These are phyloP conservation scores for Marmota monax DNA, from an alignment of 2,113 vertebrate genomes.

Conservation along the genomic window DNA sequence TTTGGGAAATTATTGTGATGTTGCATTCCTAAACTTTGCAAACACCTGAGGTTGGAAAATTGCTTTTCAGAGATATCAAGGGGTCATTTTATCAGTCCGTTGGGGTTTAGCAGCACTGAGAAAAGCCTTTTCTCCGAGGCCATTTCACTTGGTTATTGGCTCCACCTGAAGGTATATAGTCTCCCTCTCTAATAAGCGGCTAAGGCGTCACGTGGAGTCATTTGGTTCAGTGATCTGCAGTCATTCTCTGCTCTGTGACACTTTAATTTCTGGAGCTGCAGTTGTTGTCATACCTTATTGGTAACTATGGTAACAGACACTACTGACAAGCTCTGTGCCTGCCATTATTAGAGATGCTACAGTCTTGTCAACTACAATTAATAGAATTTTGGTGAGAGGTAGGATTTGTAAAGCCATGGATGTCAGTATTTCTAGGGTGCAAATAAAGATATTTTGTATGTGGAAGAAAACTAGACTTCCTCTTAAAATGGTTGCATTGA, in stretches of 20 bases:
- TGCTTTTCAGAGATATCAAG: conserved; percentile 11
- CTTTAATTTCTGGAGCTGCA: conserved; percentile 57
- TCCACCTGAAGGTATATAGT: not conserved
- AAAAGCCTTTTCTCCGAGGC: not conserved
- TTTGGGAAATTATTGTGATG: not conserved
- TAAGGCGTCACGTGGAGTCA: not conserved
- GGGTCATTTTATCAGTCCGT: not conserved
- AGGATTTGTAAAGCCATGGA: not conserved
- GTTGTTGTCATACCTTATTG: conserved; percentile 23
- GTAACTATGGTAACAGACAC: conserved; percentile 78
- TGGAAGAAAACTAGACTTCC: not conserved
- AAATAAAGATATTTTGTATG: conserved; percentile 64
- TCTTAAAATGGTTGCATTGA: conserved; percentile 37
- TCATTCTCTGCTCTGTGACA: conserved; percentile 31
- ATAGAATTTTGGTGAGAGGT: not conserved
- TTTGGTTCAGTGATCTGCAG: conserved; percentile 20
- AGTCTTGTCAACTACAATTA: conserved; percentile 12
- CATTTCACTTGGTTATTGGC: not conserved
- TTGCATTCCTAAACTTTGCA: not conserved
- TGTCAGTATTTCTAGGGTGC: not conserved
- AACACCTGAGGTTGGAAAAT: conserved; percentile 22
- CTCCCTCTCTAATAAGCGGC: conserved; percentile 21
- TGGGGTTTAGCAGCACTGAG: not conserved
- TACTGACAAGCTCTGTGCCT: not conserved
- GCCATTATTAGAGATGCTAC: not conserved